Conservation (phyloP, 2,113 vertebrate species). For the Nannobrachium achirus region DNA sequence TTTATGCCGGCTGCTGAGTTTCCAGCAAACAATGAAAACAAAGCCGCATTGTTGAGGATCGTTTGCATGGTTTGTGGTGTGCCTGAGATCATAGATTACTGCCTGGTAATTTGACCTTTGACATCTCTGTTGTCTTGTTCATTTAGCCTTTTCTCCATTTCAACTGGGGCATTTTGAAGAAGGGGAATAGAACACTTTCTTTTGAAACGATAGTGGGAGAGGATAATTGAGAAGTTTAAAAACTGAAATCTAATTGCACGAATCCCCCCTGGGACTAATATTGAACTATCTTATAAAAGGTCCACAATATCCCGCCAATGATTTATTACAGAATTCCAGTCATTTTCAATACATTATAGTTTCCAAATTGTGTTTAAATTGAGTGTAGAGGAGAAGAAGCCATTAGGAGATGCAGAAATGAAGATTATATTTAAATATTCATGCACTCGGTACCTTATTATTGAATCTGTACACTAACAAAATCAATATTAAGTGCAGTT, state of each 20-base stretch:
- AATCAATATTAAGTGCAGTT: slow-evolving; percentile 99
- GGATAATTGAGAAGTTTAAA: slow-evolving; percentile 99
- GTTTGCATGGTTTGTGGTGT: slow-evolving; percentile 46
- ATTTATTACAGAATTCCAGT: slow-evolving; percentile 99
- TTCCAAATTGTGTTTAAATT: slow-evolving; percentile 99
- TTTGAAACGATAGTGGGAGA: slow-evolving; percentile 92
- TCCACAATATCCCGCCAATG: slow-evolving; percentile 93
- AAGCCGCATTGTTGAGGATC: slow-evolving; percentile 30
- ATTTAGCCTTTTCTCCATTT: slow-evolving; percentile 83
- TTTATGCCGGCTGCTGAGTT: slow-evolving; percentile 53
- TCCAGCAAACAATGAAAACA: slow-evolving; percentile 62
- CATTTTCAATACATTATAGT: slow-evolving; percentile 99
- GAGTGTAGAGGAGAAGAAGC: slow-evolving; percentile 99
- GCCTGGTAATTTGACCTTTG: slow-evolving; percentile 87
- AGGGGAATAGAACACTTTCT: slow-evolving; percentile 85
- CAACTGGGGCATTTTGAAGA: slow-evolving; percentile 82
- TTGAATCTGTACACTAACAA: slow-evolving; percentile 99
- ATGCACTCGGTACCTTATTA: slow-evolving; percentile 99
- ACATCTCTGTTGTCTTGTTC: slow-evolving; percentile 85
- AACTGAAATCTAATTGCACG: slow-evolving; percentile 98
- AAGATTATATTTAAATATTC: slow-evolving; percentile 99
- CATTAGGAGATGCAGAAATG: slow-evolving; percentile 99
- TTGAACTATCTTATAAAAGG: slow-evolving; percentile 98
- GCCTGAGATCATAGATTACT: slow-evolving; percentile 83
- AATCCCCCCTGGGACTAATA: slow-evolving; percentile 90